Evolutionary conservation across 2,888 invertebrate species (phyloP), one percentile per base, ranked within the genome.

Genomic region (Fragum whitleyi): DNA sequence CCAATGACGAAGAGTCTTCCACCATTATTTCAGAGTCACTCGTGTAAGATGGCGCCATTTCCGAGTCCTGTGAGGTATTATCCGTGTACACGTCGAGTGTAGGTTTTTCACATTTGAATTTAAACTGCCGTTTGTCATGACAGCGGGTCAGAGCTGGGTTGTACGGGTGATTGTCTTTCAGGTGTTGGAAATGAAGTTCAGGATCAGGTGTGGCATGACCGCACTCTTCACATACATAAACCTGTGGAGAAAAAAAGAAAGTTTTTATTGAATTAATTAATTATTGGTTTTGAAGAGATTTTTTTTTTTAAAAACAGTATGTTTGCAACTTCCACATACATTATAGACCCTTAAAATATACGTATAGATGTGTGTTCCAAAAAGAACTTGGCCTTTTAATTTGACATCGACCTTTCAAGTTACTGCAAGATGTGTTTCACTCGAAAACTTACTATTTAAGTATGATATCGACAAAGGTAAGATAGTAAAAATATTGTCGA

Each of bases 191-290:
- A 94, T 99, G 98, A 51, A 97, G 96, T 95, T 98, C 98, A 1
- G 98, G 98, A 93, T 98, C 98, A 89, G 97, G 97, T 36, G 98
- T 98, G 0, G 99, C 99, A 95, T 98, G 98, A 28, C 99, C 99
- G 94, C 99, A 99, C 94, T 99, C 99, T 95, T 99, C 99, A 94
- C 99, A 99, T 19, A 99, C 99, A 95, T 99, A 99, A 95, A 98
- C 95, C 97, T 97, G 74, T n/a, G n/a, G n/a, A n/a, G 53, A 69
- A 70, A 74, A 11, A 32, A 39, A 65, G 16, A 53, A 2, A n/a
- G 23, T 14, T n/a, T n/a, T n/a, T n/a, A n/a, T 65, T 32, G 32
- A 28, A 32, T 65, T 14, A 14, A 62, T 16, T 19, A 57, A 11
- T 26, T 53, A 16, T 26, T 59, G 55, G n/a, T 55, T 7, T n/a